Base-by-base conservation (phyloP, 2,888 invertebrate genomes). In the Synanthedon andrenaeformis region DNA sequence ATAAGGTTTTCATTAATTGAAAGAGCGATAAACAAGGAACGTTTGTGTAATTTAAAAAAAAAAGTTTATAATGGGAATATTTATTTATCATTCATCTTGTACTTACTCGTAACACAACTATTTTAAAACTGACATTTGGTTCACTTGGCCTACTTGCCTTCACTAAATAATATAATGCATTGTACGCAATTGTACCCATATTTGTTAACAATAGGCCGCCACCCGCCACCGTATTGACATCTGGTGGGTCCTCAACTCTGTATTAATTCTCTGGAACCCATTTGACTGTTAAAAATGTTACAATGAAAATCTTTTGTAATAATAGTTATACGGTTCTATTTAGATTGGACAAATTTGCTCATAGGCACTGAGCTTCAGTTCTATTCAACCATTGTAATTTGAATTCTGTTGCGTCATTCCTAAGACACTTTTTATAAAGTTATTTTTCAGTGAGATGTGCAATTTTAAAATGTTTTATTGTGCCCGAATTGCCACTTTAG, bases 171-270 rank as follows among this genome's bases (percentile, higher is more conserved):
- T 77, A 76, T 74, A 67, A 65, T 66, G 67, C 74, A 76, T 84
- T 85, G 82, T 84, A 73, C 72, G 63, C 79, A 74, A 80, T 85
- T 83, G 84, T 82, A 76, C 76, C 74, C 77, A 72, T 81, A 82
- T 82, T 83, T 82, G 82, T 79, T 80, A 79, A 86, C 86, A 86
- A 86, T 81, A 62, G 79, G 60, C 70, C 72, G 63, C 68, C 45
- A 71, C 67, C 70, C 72, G 63, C 68, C 45, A 71, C 67, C 66
- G 69, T 69, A 69, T 72, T 76, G 76, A 84, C 86, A 86, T 85
- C 83, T 82, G 80, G 73, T 74, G 62, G 69, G 67, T 70, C 72
- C 66, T 64, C 65, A 60, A 61, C 59, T 53, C 54, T 53, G 14
- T 14, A 45, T 14, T 14, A 12, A 14, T 45, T 14, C 45, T 14